Evolutionary conservation across 2,797 vertebrate genomes (phyloP).

Genomic region (Amblyraja radiata): DNA sequence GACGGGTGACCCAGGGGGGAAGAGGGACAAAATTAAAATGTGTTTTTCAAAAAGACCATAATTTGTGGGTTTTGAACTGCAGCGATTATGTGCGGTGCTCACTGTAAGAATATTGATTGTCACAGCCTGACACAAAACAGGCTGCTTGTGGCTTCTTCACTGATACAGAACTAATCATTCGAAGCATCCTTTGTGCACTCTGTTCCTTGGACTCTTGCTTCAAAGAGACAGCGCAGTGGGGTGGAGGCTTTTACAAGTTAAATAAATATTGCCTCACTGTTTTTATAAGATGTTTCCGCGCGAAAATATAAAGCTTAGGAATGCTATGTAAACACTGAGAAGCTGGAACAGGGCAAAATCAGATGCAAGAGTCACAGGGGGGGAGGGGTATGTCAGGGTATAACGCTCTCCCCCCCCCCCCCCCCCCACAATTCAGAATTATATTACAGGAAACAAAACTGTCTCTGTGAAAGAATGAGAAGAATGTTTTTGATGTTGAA

Average conservation of each 20-base stretch:
- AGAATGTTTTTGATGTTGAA: conserved; percentile 17
- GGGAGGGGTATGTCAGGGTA: neutral
- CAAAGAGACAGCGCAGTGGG: neutral
- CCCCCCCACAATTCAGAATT: neutral
- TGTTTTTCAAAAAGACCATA: neutral
- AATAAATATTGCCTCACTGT: conserved; percentile 11
- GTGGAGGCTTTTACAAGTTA: conserved; percentile 23
- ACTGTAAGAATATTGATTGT: conserved; percentile 8
- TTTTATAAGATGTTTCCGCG: neutral
- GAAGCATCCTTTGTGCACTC: conserved; percentile 17
- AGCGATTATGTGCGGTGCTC: neutral
- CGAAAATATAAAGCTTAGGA: neutral
- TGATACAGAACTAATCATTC: conserved; percentile 20
- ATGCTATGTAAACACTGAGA: neutral
- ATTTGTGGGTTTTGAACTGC: neutral
- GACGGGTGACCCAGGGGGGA: neutral
- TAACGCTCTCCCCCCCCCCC: too few relatives aligned
- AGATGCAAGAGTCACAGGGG: neutral
- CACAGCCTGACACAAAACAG: neutral
- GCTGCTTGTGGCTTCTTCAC: neutral
- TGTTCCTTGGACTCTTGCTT: neutral
- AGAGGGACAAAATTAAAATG: neutral
- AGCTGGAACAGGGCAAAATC: neutral
- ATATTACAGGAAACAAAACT: conserved; percentile 14
- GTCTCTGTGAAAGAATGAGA: neutral